Evolutionary conservation across 2,113 vertebrate genomes (phyloP), one percentile per base, ranked within the genome.

Genomic region (Madoqua kirkii): DNA sequence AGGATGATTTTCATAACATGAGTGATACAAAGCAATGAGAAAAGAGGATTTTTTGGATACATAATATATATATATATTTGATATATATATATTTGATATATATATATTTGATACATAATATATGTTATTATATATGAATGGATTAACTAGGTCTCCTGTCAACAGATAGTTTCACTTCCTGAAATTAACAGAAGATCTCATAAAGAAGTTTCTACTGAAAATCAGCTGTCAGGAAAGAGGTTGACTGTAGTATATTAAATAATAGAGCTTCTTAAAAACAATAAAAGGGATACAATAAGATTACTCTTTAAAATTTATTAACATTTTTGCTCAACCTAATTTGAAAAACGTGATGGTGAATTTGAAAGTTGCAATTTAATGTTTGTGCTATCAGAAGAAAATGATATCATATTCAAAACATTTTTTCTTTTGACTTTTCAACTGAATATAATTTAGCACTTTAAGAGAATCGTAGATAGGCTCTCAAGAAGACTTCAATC

Each of bases 131-230:
- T 89, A 93, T 96, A 92, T 96, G 59, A 95, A 86, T 90, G 79
- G 96, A 96, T 96, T 95, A 97, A 97, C 95, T 97, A 95, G 91
- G 54, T 90, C 31, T 93, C 96, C 89, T 96, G 81, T 97, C 85
- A 98, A 91, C 71, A 97, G 94, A 54, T 95, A 12, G 1, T 96
- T 98, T 94, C 21, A 92, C 85, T 94, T 98, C 45, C 84, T 93
- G 64, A 87, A 98, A 95, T 96, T 71, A 96, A 94, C 45, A 94
- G 81, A 93, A 43, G 48, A 6, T 54, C 74, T 96, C 85, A 54
- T 96, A 95, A 96, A 89, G 84, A 95, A 97, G 81, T 92, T 81
- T 91, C 15, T 25, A 2, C 60, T 95, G 84, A 96, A 95, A 91
- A 74, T 29, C 59, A 97, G 52, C 60, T 98, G 45, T 95, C 84